Evolutionary conservation across 2,113 vertebrate genomes (phyloP).

Genomic region (Siniperca knerii): DNA sequence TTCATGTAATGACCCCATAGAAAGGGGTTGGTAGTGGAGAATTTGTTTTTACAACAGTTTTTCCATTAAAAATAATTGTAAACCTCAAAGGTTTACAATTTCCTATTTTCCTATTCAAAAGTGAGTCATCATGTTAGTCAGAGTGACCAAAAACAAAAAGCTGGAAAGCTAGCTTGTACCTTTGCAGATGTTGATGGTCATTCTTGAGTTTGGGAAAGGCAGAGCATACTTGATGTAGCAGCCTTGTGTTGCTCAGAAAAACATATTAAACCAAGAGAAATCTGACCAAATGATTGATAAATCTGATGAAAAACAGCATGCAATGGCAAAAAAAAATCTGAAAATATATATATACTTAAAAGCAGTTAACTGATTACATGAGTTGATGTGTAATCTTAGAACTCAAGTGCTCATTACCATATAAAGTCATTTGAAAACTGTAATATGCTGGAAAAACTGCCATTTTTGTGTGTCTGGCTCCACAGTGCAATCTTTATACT

Average conservation of each 20-base stretch:
- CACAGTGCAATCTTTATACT: background rate
- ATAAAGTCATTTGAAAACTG: background rate
- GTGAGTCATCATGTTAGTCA: conserved; percentile 59
- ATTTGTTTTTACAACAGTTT: conserved; percentile 26
- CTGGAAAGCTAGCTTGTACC: conserved; percentile 16
- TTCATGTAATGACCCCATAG: conserved; percentile 26
- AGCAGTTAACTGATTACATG: background rate
- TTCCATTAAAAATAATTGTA: conserved; percentile 40
- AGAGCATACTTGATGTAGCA: background rate
- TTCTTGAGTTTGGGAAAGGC: conserved; percentile 11
- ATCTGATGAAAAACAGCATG: background rate
- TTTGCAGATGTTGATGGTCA: conserved; percentile 6
- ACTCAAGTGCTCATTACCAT: background rate
- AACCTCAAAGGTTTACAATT: conserved; percentile 30
- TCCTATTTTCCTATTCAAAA: conserved; percentile 29
- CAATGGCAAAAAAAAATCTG: background rate
- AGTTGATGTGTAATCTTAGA: background rate
- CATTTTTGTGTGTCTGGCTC: background rate
- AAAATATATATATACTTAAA: too few species aligned
- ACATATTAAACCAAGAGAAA: background rate
- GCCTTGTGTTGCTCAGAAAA: background rate
- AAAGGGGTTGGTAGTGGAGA: background rate
- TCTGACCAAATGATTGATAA: background rate
- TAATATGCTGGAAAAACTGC: background rate
- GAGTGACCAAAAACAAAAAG: conserved; percentile 47